Conservation (phyloP, 2,888 invertebrate species). For the Cosmorhoe ocellata region DNA sequence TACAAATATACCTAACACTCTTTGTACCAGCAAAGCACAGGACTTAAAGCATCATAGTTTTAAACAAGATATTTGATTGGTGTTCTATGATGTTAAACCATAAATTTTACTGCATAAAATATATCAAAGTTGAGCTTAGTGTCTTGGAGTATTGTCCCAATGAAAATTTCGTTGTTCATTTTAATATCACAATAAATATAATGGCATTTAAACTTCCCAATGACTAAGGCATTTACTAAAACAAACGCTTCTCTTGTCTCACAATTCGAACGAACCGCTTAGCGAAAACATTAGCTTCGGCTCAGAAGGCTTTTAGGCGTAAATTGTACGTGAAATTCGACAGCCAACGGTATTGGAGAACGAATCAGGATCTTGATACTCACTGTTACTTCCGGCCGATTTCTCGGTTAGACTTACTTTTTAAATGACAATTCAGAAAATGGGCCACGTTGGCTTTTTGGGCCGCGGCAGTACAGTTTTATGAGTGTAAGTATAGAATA, state of each 20-base stretch:
- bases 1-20: no score
- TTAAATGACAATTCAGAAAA: constrained; percentile 18
- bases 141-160: background rate
- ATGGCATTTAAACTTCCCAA: constrained; percentile 43
- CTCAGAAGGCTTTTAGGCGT: constrained; percentile 72
- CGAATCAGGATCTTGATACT: constrained; percentile 26
- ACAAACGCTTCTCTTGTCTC: constrained; percentile 38
- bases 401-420: constrained; percentile 20
- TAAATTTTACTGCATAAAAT: no score
- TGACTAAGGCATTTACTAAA: constrained; percentile 48
- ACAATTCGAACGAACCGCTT: constrained; percentile 65
- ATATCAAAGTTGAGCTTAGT: no score
- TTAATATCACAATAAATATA: constrained; percentile 44
- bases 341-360: constrained; percentile 54
- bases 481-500: background rate
- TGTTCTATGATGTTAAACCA: no score
- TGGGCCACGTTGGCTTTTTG: constrained; percentile 7
- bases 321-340: constrained; percentile 79
- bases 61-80: no score
- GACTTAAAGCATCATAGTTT: no score
- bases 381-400: constrained; percentile 23
- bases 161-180: constrained; percentile 1
- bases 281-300: constrained; percentile 75
- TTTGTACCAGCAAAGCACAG: no score
- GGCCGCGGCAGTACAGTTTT: background rate